Evolutionary conservation across 2,113 vertebrate species (phyloP).

Genomic region (Neofelis nebulosa): DNA sequence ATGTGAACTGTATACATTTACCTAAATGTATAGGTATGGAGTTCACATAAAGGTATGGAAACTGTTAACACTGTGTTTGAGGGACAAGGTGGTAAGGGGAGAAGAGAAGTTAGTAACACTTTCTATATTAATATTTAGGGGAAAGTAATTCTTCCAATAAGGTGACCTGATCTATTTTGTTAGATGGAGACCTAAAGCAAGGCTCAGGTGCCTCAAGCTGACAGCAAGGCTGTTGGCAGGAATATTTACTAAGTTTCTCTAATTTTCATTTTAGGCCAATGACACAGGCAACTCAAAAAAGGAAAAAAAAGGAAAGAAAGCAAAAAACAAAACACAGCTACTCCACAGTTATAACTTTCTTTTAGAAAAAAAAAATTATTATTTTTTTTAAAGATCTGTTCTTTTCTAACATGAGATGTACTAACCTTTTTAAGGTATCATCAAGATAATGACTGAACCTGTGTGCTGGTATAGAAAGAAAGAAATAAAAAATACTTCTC

Average conservation of each 20-base stretch:
- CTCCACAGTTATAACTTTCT: background rate
- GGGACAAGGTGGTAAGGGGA: background rate
- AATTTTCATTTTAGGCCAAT: conserved; percentile 26
- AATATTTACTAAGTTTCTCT: background rate
- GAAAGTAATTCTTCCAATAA: background rate
- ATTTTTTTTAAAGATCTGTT: background rate
- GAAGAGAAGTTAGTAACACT: background rate
- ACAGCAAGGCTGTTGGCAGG: background rate
- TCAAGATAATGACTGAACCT: background rate
- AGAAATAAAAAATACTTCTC: conserved; percentile 9
- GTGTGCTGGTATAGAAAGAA: background rate
- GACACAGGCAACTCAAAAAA: background rate
- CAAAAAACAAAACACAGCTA: background rate
- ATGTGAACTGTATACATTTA: no score
- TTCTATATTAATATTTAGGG: background rate
- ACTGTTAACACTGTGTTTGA: background rate
- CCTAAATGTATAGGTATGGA: background rate
- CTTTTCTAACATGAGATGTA: background rate
- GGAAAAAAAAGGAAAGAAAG: background rate
- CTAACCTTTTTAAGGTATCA: background rate
- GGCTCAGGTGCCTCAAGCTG: background rate
- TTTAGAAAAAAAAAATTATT: background rate
- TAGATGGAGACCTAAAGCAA: background rate
- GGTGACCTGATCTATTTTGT: background rate
- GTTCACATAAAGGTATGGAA: background rate